A percentile compares a stretch with the other conserved stretches of the same genome.
Conservation (phyloP, 2,888 invertebrate species). For the Drosophila parthenogenetica region DNA sequence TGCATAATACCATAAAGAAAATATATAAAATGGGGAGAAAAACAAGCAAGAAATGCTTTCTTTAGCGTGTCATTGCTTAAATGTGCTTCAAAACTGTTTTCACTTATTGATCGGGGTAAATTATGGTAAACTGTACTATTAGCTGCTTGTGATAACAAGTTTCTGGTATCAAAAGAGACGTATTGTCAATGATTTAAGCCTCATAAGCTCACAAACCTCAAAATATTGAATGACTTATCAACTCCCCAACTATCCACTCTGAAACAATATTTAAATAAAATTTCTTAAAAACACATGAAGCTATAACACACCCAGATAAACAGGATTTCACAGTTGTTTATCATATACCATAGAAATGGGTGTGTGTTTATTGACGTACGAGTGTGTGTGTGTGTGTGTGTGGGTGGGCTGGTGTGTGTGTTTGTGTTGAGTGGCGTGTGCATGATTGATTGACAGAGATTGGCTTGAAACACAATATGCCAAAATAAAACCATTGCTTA, state of each 20-base stretch:
- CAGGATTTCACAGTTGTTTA: constrained; percentile 29
- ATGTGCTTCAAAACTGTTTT: too few relatives aligned
- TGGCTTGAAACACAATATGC: constrained; percentile 56
- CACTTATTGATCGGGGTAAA: too few relatives aligned
- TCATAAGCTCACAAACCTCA: too few relatives aligned
- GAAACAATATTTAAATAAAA: constrained; percentile 1
- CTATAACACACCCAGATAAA: constrained; percentile 20
- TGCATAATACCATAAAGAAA: background rate
- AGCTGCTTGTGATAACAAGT: too few relatives aligned
- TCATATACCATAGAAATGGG: constrained; percentile 21
- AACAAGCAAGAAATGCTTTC: background rate
- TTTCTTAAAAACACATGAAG: constrained; percentile 24
- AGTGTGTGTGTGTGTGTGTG: background rate
- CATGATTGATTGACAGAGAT: constrained; percentile 70
- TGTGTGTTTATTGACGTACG: background rate
- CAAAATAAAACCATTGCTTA: constrained; percentile 13
- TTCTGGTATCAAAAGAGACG: too few relatives aligned
- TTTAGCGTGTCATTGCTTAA: too few relatives aligned
- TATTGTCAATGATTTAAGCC: too few relatives aligned
- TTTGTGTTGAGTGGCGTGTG: constrained; percentile 31
- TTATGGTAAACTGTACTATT: too few relatives aligned
- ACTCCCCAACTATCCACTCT: background rate
- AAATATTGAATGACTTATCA: background rate
- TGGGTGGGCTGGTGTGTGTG: constrained; percentile 10
- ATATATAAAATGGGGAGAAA: background rate